A percentile compares a stretch with the other conserved stretches of the same genome.
Conservation (phyloP, 2,888 invertebrate species). For the Acheta domesticus region DNA sequence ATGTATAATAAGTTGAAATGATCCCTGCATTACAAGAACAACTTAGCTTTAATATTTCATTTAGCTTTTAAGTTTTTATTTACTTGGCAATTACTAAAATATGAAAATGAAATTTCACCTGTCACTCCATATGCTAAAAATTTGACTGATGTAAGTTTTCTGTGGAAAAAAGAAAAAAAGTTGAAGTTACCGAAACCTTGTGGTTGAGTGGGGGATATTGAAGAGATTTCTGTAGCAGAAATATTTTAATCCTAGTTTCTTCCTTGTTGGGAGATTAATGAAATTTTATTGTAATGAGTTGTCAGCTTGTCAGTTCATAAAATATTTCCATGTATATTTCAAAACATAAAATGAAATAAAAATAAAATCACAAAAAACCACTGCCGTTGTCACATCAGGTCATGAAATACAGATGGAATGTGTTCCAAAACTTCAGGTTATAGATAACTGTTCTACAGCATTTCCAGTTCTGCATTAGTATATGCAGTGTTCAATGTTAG, state of each 20-base stretch:
- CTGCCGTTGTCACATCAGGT: too few species aligned
- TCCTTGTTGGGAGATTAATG: neutral
- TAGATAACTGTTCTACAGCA: too few species aligned
- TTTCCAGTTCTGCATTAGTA: too few species aligned
- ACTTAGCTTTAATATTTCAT: constrained; percentile 18
- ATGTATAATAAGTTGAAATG: neutral
- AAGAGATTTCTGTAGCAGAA: neutral
- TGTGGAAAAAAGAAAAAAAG: neutral
- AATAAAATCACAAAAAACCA: too few species aligned
- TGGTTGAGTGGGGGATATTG: neutral
- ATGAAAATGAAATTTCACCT: neutral
- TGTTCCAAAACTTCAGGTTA: too few species aligned
- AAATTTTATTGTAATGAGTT: constrained; percentile 18
- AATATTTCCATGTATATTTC: too few species aligned
- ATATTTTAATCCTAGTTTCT: constrained; percentile 1
- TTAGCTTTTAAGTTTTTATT: neutral
- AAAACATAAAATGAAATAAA: too few species aligned
- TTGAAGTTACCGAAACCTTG: constrained; percentile 1
- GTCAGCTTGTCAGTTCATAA: neutral
- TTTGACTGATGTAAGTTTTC: neutral
- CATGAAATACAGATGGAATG: too few species aligned
- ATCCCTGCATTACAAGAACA: neutral
- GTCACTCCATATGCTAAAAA: neutral
- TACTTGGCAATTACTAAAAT: neutral
- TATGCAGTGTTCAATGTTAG: too few species aligned